These are phyloP conservation scores for Drosophila sucinea DNA, from an alignment of 1,140 invertebrate genomes.

Conservation along the genomic window DNA sequence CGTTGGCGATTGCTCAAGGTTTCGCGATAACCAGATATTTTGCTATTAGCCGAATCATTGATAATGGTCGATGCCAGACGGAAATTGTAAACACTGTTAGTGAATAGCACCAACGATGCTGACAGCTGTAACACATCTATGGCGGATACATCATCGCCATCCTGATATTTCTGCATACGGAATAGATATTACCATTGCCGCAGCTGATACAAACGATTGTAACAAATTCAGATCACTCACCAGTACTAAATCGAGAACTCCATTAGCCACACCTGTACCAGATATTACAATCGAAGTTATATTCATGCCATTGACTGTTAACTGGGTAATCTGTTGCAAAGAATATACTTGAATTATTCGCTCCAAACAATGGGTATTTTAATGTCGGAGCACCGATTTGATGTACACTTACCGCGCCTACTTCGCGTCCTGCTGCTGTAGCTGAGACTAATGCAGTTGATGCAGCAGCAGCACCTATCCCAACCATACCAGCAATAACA, in stretches of 20 bases:
- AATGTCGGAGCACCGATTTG: neutral
- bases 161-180: slow-evolving; percentile 48
- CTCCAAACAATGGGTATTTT: no score
- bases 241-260: slow-evolving; percentile 56
- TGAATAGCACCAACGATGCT: slow-evolving; percentile 63
- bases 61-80: slow-evolving; percentile 70
- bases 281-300: slow-evolving; percentile 63
- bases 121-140: slow-evolving; percentile 67
- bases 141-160: slow-evolving; percentile 61
- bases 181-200: neutral
- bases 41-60: slow-evolving; percentile 44
- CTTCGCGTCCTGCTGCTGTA: slow-evolving; percentile 58
- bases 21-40: slow-evolving; percentile 45
- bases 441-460: slow-evolving; percentile 54
- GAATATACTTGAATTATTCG: neutral
- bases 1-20: slow-evolving; percentile 62
- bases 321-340: slow-evolving; percentile 49
- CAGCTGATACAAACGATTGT: neutral
- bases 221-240: slow-evolving; percentile 29
- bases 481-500: slow-evolving; percentile 49
- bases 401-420: slow-evolving; percentile 56
- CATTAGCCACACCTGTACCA: slow-evolving; percentile 58
- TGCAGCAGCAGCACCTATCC: slow-evolving; percentile 66
- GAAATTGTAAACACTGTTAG: slow-evolving; percentile 68
- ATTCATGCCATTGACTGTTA: slow-evolving; percentile 68